These are phyloP conservation scores for Maccullochella peelii DNA, from an alignment of 2,113 vertebrate species.

Conservation along the genomic window DNA sequence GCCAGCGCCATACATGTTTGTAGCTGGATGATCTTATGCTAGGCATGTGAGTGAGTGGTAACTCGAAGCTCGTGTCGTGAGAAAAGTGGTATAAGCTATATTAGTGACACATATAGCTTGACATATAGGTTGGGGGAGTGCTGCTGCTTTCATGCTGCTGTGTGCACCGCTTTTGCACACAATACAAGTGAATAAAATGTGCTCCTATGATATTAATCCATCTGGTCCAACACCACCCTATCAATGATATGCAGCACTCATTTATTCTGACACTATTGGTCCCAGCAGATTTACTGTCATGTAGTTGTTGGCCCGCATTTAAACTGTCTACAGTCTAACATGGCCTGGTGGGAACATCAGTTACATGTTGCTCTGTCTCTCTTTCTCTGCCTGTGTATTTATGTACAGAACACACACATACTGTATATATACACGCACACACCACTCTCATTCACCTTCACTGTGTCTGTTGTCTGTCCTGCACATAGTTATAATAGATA, in stretches of 20 bases:
- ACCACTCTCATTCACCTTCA: neutral
- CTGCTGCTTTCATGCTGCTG: conserved; percentile 17
- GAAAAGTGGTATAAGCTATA: conserved; percentile 21
- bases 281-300: conserved; percentile 45
- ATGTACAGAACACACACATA: neutral
- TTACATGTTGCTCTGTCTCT: conserved; percentile 3
- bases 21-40: conserved; percentile 36
- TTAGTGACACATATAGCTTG: conserved; percentile 51
- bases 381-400: neutral
- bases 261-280: conserved; percentile 51
- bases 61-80: conserved; percentile 49
- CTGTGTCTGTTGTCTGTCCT: neutral
- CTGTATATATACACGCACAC: neutral
- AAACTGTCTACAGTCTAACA: conserved; percentile 13
- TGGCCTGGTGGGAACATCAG: neutral
- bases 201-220: conserved; percentile 36
- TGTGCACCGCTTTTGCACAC: neutral
- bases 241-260: conserved; percentile 26
- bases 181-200: conserved; percentile 1
- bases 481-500: neutral
- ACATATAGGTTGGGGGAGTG: conserved; percentile 17
- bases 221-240: conserved; percentile 24
- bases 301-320: conserved; percentile 35
- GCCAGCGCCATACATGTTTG: conserved; percentile 15
- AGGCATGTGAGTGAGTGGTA: conserved; percentile 60